A percentile compares a stretch with the other conserved stretches of the same genome.
phyloP scores from a whole-genome alignment of 2,113 vertebrate species.

The Catharus minimus region DNA sequence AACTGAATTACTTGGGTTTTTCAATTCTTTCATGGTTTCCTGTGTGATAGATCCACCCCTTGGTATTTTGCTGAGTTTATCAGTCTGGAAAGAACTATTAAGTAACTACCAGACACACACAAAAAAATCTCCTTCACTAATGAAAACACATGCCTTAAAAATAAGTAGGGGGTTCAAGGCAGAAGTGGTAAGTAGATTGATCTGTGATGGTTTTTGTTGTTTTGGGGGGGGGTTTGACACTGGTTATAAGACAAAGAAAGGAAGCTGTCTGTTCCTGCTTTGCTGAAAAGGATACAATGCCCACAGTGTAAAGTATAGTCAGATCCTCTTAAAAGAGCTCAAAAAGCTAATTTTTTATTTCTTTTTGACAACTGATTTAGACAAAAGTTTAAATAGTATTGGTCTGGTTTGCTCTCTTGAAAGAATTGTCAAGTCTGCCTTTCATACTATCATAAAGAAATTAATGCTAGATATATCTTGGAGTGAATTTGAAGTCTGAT shows the following conservation, averaged over 20 bases:
- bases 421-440: neutral
- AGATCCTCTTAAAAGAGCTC: neutral
- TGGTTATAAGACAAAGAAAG: neutral
- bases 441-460: neutral
- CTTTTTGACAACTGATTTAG: neutral
- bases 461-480: neutral
- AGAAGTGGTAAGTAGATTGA: neutral
- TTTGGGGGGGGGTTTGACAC: neutral
- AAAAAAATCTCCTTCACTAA: neutral
- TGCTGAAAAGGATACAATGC: neutral
- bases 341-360: neutral
- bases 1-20: neutral
- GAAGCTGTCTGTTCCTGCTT: slow-evolving; percentile 31
- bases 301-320: neutral
- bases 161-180: neutral
- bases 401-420: neutral
- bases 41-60: neutral
- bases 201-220: neutral
- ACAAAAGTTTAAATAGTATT: neutral
- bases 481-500: neutral
- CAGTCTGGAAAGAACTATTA: neutral
- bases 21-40: neutral
- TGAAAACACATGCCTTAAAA: neutral
- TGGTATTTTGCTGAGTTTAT: neutral
- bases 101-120: neutral